A percentile compares a stretch with the other conserved stretches of the same genome.
Conservation (phyloP, 2,888 invertebrate species). For the Mamestra brassicae region DNA sequence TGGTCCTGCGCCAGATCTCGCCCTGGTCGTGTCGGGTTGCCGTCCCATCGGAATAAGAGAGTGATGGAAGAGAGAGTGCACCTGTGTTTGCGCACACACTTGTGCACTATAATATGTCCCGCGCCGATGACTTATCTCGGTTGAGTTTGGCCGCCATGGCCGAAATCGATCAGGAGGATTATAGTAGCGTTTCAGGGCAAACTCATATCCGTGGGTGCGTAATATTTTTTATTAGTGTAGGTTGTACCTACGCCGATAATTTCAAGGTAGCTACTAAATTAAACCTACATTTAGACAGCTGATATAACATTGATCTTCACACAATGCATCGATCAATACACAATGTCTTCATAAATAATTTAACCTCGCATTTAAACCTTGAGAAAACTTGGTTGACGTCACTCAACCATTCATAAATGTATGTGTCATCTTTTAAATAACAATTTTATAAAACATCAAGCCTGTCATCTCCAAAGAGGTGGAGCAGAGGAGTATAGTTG, state of each 20-base stretch:
- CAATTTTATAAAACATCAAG: neutral
- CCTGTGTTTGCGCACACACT: too few species aligned
- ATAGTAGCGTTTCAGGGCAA: too few species aligned
- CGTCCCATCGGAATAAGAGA: too few species aligned
- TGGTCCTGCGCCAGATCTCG: too few species aligned
- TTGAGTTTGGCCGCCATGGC: too few species aligned
- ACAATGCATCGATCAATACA: constrained; percentile 30
- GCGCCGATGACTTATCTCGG: too few species aligned
- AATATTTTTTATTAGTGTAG: neutral
- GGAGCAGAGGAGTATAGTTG: neutral
- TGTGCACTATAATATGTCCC: too few species aligned
- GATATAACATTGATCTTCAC: constrained; percentile 41
- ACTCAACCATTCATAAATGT: constrained; percentile 55
- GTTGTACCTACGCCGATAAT: neutral
- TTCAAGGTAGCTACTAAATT: constrained; percentile 37
- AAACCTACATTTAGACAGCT: neutral
- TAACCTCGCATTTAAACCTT: constrained; percentile 78
- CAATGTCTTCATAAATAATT: constrained; percentile 51
- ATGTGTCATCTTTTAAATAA: constrained; percentile 20
- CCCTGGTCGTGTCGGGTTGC: too few species aligned
- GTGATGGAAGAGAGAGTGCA: too few species aligned
- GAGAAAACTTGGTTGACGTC: constrained; percentile 65
- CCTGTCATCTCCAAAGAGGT: neutral
- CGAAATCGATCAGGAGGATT: too few species aligned
- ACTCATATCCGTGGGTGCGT: neutral